Percentiles rank a stretch among this genome's conserved stretches.
Evolutionary conservation across 2,797 vertebrate genomes (phyloP).

Genomic region (Ispidina picta): DNA sequence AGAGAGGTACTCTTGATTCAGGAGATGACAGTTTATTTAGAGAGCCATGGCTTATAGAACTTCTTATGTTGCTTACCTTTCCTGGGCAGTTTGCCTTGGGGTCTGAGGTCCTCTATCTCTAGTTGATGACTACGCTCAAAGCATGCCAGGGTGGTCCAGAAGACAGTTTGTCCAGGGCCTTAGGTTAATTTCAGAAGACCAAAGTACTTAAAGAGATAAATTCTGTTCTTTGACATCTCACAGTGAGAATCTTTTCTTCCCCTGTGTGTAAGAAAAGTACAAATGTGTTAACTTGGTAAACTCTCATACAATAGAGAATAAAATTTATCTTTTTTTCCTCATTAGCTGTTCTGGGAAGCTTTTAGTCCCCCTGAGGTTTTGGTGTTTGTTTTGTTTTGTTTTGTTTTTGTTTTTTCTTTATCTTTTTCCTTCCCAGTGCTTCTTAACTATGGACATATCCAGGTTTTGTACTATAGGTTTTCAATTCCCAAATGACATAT

Average conservation of each 20-base stretch:
- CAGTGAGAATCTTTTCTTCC: background rate
- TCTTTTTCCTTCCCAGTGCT: background rate
- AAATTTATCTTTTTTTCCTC: background rate
- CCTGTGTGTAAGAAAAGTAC: background rate
- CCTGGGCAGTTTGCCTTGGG: background rate
- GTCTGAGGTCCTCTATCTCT: background rate
- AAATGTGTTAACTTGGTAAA: background rate
- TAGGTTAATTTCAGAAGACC: background rate
- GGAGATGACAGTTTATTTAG: background rate
- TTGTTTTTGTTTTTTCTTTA: background rate
- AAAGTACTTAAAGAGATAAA: background rate
- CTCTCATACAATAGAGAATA: background rate
- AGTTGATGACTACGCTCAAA: background rate
- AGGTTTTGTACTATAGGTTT: background rate
- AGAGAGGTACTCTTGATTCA: rapidly evolving
- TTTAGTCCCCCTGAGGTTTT: rapidly evolving
- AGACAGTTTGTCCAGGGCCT: background rate
- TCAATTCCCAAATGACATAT: background rate
- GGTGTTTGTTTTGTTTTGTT: no score
- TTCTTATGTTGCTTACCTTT: background rate
- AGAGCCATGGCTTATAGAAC: background rate
- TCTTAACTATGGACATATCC: background rate
- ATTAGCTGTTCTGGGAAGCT: background rate
- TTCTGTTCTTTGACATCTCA: background rate
- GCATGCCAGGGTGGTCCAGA: background rate